Percentiles rank a stretch among this genome's conserved stretches.
These are phyloP conservation scores for Carettochelys insculpta DNA, from an alignment of 2,113 vertebrate species.

Conservation along the genomic window DNA sequence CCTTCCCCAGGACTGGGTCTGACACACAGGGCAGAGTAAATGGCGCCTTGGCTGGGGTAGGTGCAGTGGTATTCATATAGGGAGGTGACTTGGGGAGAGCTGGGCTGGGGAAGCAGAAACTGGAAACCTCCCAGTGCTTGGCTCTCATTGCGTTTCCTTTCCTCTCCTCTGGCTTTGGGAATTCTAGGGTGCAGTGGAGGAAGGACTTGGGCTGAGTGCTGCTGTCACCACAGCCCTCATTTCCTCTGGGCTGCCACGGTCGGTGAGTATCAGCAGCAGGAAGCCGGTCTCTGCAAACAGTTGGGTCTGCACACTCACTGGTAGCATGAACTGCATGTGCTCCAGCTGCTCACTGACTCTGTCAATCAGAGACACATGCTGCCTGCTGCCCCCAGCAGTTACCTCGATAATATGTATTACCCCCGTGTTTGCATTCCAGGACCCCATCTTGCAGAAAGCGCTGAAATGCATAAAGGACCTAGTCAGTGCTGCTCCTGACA, in stretches of 20 bases:
- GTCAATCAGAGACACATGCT: rapidly evolving
- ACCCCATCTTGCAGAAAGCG: conserved; percentile 63
- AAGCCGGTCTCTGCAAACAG: rapidly evolving
- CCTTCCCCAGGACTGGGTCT: neutral
- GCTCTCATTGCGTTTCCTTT: neutral
- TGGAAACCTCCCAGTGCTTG: neutral
- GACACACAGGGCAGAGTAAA: neutral
- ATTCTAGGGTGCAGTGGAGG: conserved; percentile 57
- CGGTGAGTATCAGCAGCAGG: neutral
- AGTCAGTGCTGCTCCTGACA: conserved; percentile 5
- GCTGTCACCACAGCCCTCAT: conserved; percentile 33
- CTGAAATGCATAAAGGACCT: conserved; percentile 65
- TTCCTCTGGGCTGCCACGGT: neutral
- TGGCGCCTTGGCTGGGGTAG: neutral
- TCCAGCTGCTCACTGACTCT: rapidly evolving
- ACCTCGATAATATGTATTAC: rapidly evolving
- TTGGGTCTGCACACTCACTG: neutral
- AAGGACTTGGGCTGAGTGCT: conserved; percentile 58
- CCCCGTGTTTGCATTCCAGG: conserved; percentile 31
- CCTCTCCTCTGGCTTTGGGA: neutral
- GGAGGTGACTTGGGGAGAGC: neutral
- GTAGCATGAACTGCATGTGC: neutral
- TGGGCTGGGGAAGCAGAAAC: neutral
- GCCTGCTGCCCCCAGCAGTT: neutral
- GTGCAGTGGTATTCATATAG: rapidly evolving